Conservation (phyloP, 37 sponge, comb jelly and placozoan species). For the Axinella damicornis region DNA sequence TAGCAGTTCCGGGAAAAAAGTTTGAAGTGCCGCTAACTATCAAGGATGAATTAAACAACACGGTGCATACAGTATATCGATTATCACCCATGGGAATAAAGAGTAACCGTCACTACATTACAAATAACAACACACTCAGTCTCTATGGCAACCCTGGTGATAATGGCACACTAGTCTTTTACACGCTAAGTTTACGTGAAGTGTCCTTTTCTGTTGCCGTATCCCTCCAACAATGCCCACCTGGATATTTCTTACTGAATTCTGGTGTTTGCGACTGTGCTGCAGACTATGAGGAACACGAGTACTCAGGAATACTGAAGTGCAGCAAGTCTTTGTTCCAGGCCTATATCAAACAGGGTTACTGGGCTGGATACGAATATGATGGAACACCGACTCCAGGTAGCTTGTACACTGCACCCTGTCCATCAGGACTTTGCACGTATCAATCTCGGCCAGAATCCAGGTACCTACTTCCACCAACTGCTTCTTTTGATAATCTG, state of each 20-base stretch:
- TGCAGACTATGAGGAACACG: not conserved
- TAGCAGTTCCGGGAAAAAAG: constrained; percentile 16
- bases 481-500: not conserved
- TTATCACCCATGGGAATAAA: not conserved
- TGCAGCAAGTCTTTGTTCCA: constrained; percentile 8
- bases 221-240: constrained; percentile 1
- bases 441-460: not conserved
- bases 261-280: not conserved
- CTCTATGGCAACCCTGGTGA: too few relatives aligned
- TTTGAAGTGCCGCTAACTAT: not conserved
- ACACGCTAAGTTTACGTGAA: too few relatives aligned
- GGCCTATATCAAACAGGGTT: constrained; percentile 28
- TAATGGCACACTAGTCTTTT: too few relatives aligned
- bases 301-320: not conserved
- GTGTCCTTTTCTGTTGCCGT: too few relatives aligned
- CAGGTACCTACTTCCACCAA: not conserved
- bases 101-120: too few relatives aligned
- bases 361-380: constrained; percentile 44
- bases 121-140: too few relatives aligned
- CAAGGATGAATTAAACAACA: not conserved
- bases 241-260: constrained; percentile 16
- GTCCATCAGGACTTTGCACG: constrained; percentile 14
- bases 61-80: not conserved
- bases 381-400: not conserved
- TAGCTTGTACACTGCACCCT: constrained; percentile 27